Conservation (phyloP, 2,888 invertebrate species). For the Cetonia aurata region DNA sequence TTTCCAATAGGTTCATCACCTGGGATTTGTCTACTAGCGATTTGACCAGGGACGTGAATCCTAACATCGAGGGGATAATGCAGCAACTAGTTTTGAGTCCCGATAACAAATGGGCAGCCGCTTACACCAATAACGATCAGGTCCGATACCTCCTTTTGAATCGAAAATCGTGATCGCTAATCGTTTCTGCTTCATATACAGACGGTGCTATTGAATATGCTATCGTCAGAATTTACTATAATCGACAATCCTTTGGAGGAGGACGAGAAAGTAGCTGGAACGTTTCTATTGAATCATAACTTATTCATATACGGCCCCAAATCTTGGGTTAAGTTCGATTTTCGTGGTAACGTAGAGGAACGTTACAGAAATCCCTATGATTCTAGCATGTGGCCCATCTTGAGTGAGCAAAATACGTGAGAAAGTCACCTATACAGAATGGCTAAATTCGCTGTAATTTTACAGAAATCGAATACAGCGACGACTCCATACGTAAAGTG, state of each 20-base stretch:
- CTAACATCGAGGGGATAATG: constrained; percentile 96
- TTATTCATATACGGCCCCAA: constrained; percentile 83
- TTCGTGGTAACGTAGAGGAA: constrained; percentile 80
- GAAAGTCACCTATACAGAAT: no score
- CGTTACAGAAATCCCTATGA: constrained; percentile 71
- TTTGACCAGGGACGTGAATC: constrained; percentile 91
- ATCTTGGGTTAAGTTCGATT: constrained; percentile 83
- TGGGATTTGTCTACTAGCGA: constrained; percentile 98
- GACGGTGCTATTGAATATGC: constrained; percentile 90
- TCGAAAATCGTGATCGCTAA: no score
- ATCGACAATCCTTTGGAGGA: constrained; percentile 88
- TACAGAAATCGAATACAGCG: constrained; percentile 79
- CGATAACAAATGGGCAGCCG: constrained; percentile 96
- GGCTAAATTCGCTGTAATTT: constrained; percentile 45
- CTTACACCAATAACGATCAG: constrained; percentile 96
- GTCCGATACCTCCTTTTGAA: constrained; percentile 50
- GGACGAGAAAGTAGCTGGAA: constrained; percentile 74
- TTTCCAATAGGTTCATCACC: constrained; percentile 96
- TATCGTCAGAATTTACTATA: constrained; percentile 92
- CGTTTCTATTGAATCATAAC: constrained; percentile 76
- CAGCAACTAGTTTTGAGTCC: constrained; percentile 92
- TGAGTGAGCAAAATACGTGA: constrained; percentile 68
- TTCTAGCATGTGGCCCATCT: constrained; percentile 78
- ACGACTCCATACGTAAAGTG: constrained; percentile 76
- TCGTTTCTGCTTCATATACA: constrained; percentile 61